phyloP scores from a whole-genome alignment of 2,797 vertebrate species.

The Avahi laniger region DNA sequence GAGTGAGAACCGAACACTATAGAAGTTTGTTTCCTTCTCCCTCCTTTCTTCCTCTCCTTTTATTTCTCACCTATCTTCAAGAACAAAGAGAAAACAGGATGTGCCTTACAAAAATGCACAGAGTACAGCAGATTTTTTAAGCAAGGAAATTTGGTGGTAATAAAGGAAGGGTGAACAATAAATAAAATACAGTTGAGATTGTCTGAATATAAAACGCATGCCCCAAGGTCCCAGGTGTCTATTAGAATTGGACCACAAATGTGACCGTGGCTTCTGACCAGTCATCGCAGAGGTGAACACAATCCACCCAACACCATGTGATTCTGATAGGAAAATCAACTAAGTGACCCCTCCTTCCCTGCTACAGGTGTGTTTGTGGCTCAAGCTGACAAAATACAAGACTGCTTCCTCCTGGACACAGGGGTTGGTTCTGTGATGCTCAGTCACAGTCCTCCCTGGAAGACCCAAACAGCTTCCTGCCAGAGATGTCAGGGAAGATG shows the following conservation, averaged over 20 bases:
- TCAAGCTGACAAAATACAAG: background rate
- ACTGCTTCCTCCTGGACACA: background rate
- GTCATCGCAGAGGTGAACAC: constrained; percentile 11
- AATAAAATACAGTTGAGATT: background rate
- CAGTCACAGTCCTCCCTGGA: background rate
- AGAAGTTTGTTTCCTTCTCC: background rate
- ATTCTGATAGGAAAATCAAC: background rate
- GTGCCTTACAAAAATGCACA: background rate
- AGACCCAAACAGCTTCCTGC: background rate
- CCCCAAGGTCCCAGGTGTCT: background rate
- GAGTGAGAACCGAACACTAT: background rate
- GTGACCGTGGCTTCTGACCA: background rate
- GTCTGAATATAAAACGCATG: background rate
- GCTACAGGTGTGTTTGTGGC: background rate
- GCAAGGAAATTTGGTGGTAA: background rate
- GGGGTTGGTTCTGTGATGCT: background rate
- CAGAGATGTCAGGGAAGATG: background rate
- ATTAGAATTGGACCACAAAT: background rate
- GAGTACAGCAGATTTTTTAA: background rate
- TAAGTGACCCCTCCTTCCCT: background rate
- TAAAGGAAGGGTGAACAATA: background rate
- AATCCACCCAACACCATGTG: background rate
- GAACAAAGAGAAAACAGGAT: background rate
- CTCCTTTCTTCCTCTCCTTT: background rate
- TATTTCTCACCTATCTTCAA: background rate